Evolutionary conservation across 1,140 invertebrate species (phyloP), one percentile per base, ranked within the genome.

Genomic region (Brachionus rubens): DNA sequence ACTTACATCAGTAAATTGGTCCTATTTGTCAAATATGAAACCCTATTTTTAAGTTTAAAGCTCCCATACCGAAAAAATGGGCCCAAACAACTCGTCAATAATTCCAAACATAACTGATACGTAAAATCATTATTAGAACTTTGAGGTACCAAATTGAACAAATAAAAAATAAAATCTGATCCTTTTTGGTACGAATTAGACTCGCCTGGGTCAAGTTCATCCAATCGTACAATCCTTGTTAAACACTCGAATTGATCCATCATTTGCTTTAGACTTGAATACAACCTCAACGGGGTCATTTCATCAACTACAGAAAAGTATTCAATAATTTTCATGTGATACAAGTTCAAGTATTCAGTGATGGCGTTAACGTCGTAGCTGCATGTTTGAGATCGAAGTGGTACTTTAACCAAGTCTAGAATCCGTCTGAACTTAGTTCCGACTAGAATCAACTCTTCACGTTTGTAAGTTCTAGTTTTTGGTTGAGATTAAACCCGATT

Each of bases 1-100:
- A 24, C 46, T 47, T 68, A 70, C 65, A 24, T 70, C 21, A 3
- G 65, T 50, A 54, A 72, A 72, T 72, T 72, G 30, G 24, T 72
- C 68, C 40, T 41, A 72, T 40, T 48, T 48, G 26, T 72, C 68
- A 62, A 40, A 36, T 33, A 36, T 2, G 40, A 62, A 36, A 56
- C 14, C 54, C 6, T n/a, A 19, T 19, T 40, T n/a, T 21, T 40
- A 40, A 40, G 5, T 19, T 24, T 65, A 21, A 43, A 65, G 12
- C 10, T 43, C 26, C 43, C 9, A 5, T 65, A 65, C 59, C 24
- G 19, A n/a, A 65, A 65, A 65, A 65, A 65, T 12, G 59, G 59
- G 6, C 24, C 19, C 21, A 65, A 43, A 16, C n/a, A 65, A 30
- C 40, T 24, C 9, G 59, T 16, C 19, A 65, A 65, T n/a, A 65